Evolutionary conservation across 2,797 vertebrate species (phyloP).

Genomic region (Neostethus bicornis): DNA sequence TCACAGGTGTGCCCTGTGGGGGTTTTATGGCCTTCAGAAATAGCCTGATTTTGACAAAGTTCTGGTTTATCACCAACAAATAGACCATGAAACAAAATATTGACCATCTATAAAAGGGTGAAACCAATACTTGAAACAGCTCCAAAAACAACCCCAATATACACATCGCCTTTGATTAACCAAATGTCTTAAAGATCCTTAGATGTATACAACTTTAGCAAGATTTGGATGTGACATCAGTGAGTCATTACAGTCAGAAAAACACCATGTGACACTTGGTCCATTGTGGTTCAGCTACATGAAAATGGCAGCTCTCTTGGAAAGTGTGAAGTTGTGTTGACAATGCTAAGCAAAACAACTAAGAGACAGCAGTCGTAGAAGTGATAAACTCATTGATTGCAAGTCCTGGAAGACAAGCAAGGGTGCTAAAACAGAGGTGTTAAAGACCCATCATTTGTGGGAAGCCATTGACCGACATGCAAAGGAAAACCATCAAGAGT

Average conservation of each 20-base stretch:
- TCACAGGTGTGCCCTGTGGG: constrained; percentile 56
- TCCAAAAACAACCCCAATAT: background rate
- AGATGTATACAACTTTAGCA: constrained; percentile 6
- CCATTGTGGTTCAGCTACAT: constrained; percentile 17
- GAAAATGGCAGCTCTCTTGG: constrained; percentile 13
- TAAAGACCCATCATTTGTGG: background rate
- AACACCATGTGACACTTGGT: constrained; percentile 35
- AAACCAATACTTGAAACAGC: background rate
- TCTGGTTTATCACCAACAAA: constrained; percentile 33
- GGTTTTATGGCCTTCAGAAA: constrained; percentile 52
- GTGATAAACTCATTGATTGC: constrained; percentile 16
- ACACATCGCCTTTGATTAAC: background rate
- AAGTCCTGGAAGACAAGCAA: constrained; percentile 18
- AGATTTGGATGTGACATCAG: constrained; percentile 1
- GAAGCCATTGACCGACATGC: no score
- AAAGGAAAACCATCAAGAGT: no score
- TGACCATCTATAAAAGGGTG: constrained; percentile 7
- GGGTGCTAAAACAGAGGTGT: constrained; percentile 1
- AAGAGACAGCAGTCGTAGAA: constrained; percentile 7
- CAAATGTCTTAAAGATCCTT: background rate
- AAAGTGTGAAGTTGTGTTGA: constrained; percentile 39
- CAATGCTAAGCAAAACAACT: constrained; percentile 15
- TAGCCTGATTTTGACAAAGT: constrained; percentile 55
- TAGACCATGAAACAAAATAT: constrained; percentile 18
- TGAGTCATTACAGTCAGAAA: constrained; percentile 6